Conservation (phyloP, 2,797 vertebrate species). For the Tenualosa thibaudeaui region DNA sequence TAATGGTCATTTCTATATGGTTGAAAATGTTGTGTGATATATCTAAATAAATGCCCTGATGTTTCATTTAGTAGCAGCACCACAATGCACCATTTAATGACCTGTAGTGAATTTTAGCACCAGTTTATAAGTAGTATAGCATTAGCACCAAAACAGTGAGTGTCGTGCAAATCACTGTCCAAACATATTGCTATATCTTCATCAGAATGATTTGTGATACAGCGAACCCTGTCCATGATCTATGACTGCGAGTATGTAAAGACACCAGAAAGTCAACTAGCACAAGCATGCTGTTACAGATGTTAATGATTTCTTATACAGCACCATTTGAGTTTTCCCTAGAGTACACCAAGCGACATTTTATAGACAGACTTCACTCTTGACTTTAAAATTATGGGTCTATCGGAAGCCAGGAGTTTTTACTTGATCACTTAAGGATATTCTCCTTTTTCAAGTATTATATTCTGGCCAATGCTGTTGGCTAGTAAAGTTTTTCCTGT, state of each 20-base stretch:
- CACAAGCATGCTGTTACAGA: not conserved
- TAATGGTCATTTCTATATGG: not conserved
- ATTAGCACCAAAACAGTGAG: not conserved
- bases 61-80: slow-evolving; percentile 1
- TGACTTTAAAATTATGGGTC: not conserved
- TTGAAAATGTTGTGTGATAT: not conserved
- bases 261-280: not conserved
- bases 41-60: not conserved
- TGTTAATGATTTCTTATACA: not conserved
- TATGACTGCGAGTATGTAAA: not conserved
- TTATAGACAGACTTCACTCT: not conserved
- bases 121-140: not conserved
- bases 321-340: not conserved
- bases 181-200: not conserved
- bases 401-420: not conserved
- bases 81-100: not conserved
- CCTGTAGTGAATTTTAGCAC: slow-evolving; percentile 1
- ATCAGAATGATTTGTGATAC: not conserved
- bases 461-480: not conserved
- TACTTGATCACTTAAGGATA: not conserved
- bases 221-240: not conserved
- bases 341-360: not conserved
- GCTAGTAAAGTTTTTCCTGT: not conserved
- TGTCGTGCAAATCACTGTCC: not conserved
- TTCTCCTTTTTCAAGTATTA: not conserved